Percentiles rank a stretch among this genome's conserved stretches.
Evolutionary conservation across 2,113 vertebrate species (phyloP).

Genomic region (Lophochroa leadbeateri): DNA sequence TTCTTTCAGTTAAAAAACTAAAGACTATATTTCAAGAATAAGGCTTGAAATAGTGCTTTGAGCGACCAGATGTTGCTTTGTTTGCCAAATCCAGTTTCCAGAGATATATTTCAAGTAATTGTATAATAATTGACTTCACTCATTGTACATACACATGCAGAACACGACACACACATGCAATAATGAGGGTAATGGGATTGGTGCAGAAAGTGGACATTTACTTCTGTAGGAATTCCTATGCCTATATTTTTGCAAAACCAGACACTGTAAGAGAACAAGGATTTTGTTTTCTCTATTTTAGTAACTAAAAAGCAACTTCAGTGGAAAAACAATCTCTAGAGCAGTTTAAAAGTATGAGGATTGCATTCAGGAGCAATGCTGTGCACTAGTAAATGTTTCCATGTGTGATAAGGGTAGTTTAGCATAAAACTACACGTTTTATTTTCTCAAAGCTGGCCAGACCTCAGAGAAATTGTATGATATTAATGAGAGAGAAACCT

Average conservation of each 20-base stretch:
- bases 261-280: background rate
- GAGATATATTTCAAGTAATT: background rate
- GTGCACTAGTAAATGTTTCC: background rate
- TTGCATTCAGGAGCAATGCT: background rate
- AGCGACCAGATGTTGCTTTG: background rate
- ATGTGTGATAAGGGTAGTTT: background rate
- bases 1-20: background rate
- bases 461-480: background rate
- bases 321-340: background rate
- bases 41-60: background rate
- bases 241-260: background rate
- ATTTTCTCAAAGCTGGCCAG: background rate
- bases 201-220: background rate
- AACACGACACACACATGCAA: rapidly evolving
- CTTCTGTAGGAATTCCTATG: background rate
- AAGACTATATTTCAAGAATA: background rate
- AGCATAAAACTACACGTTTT: background rate
- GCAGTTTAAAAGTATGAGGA: background rate
- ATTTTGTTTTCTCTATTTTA: background rate
- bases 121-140: background rate
- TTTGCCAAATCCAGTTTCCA: slow-evolving; percentile 2
- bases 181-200: background rate
- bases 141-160: background rate
- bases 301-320: background rate
- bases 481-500: slow-evolving; percentile 5